A percentile compares a stretch with the other conserved stretches of the same genome.
These are phyloP conservation scores for Cynodonichthys magdalenae DNA, from an alignment of 2,797 vertebrate species.

Conservation along the genomic window DNA sequence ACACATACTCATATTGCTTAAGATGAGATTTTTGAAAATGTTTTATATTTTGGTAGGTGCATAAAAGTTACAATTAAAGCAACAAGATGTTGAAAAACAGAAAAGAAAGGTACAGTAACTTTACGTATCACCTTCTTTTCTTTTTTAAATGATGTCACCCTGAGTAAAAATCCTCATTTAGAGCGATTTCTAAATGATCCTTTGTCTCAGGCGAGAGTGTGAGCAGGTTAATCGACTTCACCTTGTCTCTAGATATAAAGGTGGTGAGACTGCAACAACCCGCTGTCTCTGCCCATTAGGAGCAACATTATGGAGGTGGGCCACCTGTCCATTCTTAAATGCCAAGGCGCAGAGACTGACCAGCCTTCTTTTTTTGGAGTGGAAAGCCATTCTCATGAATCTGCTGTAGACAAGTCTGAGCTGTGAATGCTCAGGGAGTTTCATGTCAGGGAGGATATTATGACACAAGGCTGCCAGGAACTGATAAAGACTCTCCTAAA, in stretches of 20 bases:
- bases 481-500: slow-evolving; percentile 50
- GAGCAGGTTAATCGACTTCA: slow-evolving; percentile 42
- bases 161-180: slow-evolving; percentile 22
- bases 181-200: slow-evolving; percentile 2
- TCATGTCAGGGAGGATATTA: slow-evolving; percentile 56
- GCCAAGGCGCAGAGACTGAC: slow-evolving; percentile 34
- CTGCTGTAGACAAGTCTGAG: slow-evolving; percentile 22
- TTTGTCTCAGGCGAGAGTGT: slow-evolving; percentile 21
- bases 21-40: not conserved
- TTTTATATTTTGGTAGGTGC: not conserved
- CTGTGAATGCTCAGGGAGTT: slow-evolving; percentile 42
- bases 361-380: slow-evolving; percentile 30
- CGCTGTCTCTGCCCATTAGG: slow-evolving; percentile 47
- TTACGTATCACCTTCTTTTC: too few species aligned
- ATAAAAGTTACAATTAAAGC: too few species aligned
- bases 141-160: slow-evolving; percentile 3
- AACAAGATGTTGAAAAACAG: too few species aligned
- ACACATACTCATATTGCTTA: not conserved
- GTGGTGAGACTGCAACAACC: slow-evolving; percentile 37
- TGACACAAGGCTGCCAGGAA: slow-evolving; percentile 44
- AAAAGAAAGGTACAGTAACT: not conserved
- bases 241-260: slow-evolving; percentile 30
- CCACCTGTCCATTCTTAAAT: slow-evolving; percentile 62
- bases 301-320: slow-evolving; percentile 53
- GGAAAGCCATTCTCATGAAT: slow-evolving; percentile 27